phyloP scores from a whole-genome alignment of 2,113 vertebrate species.

The Salvelinus fontinalis region DNA sequence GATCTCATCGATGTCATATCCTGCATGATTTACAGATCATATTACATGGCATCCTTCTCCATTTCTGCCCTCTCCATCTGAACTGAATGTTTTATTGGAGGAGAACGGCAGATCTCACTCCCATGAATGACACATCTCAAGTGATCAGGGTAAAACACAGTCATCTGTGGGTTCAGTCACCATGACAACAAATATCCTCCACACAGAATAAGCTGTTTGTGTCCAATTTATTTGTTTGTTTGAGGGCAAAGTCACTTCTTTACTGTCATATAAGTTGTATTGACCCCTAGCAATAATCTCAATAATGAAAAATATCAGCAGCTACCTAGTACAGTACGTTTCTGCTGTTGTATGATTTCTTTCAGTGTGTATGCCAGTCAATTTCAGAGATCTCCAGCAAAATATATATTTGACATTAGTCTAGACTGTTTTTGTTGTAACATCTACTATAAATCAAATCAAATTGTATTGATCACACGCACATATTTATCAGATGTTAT shows the following conservation, averaged over 20 bases:
- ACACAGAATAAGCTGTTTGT: slow-evolving; percentile 41
- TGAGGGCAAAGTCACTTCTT: slow-evolving; percentile 23
- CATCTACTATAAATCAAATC: too few relatives aligned
- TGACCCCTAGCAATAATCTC: neutral
- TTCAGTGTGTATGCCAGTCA: too few relatives aligned
- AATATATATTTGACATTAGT: too few relatives aligned
- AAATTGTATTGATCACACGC: too few relatives aligned
- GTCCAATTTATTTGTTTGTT: slow-evolving; percentile 40
- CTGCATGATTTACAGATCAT: neutral
- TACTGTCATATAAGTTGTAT: slow-evolving; percentile 3
- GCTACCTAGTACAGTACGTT: neutral
- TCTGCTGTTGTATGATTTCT: too few relatives aligned
- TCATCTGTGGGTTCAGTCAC: slow-evolving; percentile 51
- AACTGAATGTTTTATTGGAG: slow-evolving; percentile 14
- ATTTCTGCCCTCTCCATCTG: neutral
- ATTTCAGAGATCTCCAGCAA: too few relatives aligned
- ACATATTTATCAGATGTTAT: too few relatives aligned
- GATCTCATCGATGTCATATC: neutral
- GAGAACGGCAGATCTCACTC: slow-evolving; percentile 30
- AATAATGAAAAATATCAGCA: neutral
- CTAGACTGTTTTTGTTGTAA: too few relatives aligned
- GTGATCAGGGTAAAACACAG: slow-evolving; percentile 38
- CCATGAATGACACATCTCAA: slow-evolving; percentile 39
- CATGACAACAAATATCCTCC: slow-evolving; percentile 53
- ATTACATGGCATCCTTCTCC: neutral